Base-by-base conservation (phyloP, 2,113 vertebrate species). In the Serinus canaria region DNA sequence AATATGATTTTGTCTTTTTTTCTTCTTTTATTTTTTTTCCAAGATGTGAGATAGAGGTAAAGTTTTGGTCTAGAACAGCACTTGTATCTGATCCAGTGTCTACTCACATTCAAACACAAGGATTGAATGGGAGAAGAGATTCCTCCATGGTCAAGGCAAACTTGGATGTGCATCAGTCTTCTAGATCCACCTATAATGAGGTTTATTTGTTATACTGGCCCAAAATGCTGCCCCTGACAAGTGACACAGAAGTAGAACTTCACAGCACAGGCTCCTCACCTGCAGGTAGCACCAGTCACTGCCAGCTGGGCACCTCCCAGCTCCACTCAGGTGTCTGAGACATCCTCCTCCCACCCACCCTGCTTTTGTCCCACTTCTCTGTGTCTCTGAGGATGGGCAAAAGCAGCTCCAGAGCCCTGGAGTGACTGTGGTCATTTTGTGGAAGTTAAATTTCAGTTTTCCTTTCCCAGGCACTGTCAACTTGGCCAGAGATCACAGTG, bases 361-460 rank as follows among this genome's bases (percentile, higher is more conserved):
- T 6, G 35, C 18, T 88, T 53, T 33, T 41, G 30, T 7, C 13
- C 39, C 31, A 9, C 19, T 83, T 70, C 31, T 46, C 18, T 14
- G 3, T 16, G 28, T 72, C 37, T 22, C 55, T 67, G 7, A 31
- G 49, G 37, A 19, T 0, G 4, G 37, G n/a, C 35, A 76, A 78
- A 68, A 75, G 66, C 56, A 72, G 33, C 49, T 60, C 56, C 78
- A 16, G 35, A 39, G 33, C 11, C 28, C 18, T 44, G 81, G 53
- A 35, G 33, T 35, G 55, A 60, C 1, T 0, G 2, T 39, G n/a
- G 41, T 22, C n/a, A 23, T 11, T 18, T 9, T 23, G 28, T 55
- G 37, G 15, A 59, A 83, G 30, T 2, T 39, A 4, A 2, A 16
- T n/a, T 21, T 16, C 62, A 30, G 13, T 37, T 75, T 80, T 77